These are phyloP conservation scores for Cydia pomonella DNA, from an alignment of 1,140 invertebrate genomes.

Conservation along the genomic window DNA sequence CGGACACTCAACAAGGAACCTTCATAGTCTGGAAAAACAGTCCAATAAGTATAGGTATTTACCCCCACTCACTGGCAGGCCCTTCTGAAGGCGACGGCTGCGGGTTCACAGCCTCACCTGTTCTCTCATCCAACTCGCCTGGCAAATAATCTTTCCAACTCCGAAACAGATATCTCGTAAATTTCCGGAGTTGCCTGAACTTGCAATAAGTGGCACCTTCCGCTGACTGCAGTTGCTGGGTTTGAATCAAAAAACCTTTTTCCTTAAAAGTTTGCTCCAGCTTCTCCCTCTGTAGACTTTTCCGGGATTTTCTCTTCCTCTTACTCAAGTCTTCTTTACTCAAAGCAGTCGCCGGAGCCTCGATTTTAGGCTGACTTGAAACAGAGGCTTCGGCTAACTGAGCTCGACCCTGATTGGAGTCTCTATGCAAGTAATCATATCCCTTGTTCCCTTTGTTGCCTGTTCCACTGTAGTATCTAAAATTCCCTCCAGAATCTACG, in stretches of 20 bases:
- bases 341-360: conserved; percentile 24
- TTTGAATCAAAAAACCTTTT: conserved; percentile 95
- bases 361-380: conserved; percentile 69
- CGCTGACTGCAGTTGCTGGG: conserved; percentile 94
- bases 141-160: conserved; percentile 97
- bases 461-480: conserved; percentile 90
- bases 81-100: not conserved
- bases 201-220: conserved; percentile 97
- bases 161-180: conserved; percentile 94
- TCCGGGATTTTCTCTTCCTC: conserved; percentile 88
- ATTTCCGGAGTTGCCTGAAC: conserved; percentile 94
- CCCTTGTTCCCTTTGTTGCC: conserved; percentile 88
- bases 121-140: conserved; percentile 83
- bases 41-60: conserved; percentile 34
- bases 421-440: conserved; percentile 88
- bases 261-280: conserved; percentile 95
- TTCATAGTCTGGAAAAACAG: not conserved
- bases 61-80: conserved; percentile 54
- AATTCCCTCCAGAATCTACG: conserved; percentile 92
- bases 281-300: conserved; percentile 92
- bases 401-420: conserved; percentile 82
- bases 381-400: conserved; percentile 54
- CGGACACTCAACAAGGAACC: not conserved
- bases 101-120: conserved; percentile 9
- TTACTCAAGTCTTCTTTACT: conserved; percentile 76